Conservation (phyloP, 92 coral and sea anemone species). For the Palythoa grandiflora region DNA sequence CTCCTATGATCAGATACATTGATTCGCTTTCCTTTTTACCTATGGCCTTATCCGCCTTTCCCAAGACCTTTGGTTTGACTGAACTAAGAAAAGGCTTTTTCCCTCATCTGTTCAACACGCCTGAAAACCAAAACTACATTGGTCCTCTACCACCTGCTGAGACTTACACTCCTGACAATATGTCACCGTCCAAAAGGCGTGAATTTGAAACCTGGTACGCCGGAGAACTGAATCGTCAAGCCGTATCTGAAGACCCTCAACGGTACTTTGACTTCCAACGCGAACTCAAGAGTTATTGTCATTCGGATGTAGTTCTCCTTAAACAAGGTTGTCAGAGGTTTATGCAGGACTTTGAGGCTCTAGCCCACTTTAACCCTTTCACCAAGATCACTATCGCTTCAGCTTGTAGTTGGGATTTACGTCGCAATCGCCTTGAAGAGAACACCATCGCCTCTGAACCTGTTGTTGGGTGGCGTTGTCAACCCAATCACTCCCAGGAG, state of each 20-base stretch:
- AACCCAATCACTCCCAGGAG: background rate
- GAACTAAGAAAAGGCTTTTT: background rate
- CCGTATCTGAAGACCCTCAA: too few species aligned
- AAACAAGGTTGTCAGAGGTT: background rate
- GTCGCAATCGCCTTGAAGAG: background rate
- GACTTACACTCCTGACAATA: background rate
- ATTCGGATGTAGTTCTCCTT: background rate
- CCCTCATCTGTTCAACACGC: background rate
- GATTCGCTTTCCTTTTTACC: background rate
- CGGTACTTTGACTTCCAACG: background rate
- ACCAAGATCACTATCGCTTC: background rate
- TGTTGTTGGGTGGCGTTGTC: background rate
- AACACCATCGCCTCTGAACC: slow-evolving; percentile 1
- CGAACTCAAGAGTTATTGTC: background rate
- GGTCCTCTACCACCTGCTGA: background rate
- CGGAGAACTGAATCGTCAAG: background rate
- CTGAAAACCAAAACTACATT: background rate
- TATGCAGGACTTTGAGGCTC: background rate
- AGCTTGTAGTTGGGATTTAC: background rate
- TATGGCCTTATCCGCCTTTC: background rate
- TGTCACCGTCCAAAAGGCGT: background rate
- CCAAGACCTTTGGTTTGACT: background rate
- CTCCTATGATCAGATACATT: background rate
- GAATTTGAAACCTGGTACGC: background rate
- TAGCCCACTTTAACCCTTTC: background rate